Percentiles rank a stretch among this genome's conserved stretches.
Evolutionary conservation across 1,140 invertebrate genomes (phyloP).

Genomic region (Drosophila punjabiensis): DNA sequence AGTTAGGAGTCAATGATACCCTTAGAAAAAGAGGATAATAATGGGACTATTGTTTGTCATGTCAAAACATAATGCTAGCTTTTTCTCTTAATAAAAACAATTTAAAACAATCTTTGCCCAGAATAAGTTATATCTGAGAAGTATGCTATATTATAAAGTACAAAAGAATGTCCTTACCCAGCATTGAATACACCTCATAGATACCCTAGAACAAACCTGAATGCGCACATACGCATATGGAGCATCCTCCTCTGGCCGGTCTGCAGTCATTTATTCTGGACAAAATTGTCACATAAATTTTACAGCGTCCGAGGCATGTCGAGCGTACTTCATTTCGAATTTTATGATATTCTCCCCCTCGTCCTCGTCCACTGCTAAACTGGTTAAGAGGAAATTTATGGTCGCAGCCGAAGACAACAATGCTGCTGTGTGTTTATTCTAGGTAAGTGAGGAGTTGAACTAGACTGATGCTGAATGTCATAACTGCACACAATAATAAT

Average conservation of each 20-base stretch:
- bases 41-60: neutral
- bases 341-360: constrained; percentile 72
- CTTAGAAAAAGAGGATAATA: neutral
- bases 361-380: too few relatives aligned
- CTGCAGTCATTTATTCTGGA: constrained; percentile 71
- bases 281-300: constrained; percentile 83
- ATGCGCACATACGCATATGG: constrained; percentile 43
- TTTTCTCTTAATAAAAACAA: neutral
- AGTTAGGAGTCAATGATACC: constrained; percentile 1
- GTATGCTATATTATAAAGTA: neutral
- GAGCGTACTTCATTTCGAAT: constrained; percentile 81
- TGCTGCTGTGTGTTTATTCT: constrained; percentile 44
- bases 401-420: constrained; percentile 50
- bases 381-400: constrained; percentile 76
- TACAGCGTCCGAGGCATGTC: constrained; percentile 72
- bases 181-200: constrained; percentile 18
- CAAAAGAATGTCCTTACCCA: neutral
- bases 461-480: constrained; percentile 36
- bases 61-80: neutral
- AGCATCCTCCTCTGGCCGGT: constrained; percentile 35
- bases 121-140: neutral
- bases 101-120: too few relatives aligned
- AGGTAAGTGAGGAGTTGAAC: constrained; percentile 40
- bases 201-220: constrained; percentile 42
- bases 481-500: constrained; percentile 58